phyloP scores from a whole-genome alignment of 2,888 invertebrate genomes.

The Hypsopygia costalis region DNA sequence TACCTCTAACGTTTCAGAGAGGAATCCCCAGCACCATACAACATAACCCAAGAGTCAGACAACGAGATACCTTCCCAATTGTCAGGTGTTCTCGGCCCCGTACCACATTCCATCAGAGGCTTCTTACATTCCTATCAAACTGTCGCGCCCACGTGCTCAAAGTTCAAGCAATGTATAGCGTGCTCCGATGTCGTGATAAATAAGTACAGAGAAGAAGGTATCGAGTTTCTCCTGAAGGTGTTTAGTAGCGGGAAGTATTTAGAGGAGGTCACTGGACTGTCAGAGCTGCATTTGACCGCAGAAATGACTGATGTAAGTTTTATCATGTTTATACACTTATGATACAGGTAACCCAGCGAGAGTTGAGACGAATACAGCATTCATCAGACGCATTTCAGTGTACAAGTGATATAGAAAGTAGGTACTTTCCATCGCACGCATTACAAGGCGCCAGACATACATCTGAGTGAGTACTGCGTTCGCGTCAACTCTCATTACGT shows the following conservation, averaged over 20 bases:
- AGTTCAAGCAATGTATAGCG: constrained; percentile 95
- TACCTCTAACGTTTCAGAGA: too few relatives aligned
- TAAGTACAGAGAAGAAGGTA: constrained; percentile 72
- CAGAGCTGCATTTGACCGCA: constrained; percentile 80
- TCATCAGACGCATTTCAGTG: too few relatives aligned
- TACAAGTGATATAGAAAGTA: too few relatives aligned
- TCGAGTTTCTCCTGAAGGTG: constrained; percentile 88
- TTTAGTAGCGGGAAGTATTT: constrained; percentile 90
- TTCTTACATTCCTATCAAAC: constrained; percentile 91
- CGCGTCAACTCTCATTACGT: too few relatives aligned
- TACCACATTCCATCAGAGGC: constrained; percentile 97
- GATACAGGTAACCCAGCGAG: too few relatives aligned
- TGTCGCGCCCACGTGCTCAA: constrained; percentile 90
- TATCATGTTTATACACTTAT: constrained; percentile 3
- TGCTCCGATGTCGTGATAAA: constrained; percentile 84
- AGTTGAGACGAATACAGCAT: too few relatives aligned
- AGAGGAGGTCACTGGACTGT: constrained; percentile 92
- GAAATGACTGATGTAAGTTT: constrained; percentile 80
- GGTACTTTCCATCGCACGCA: too few relatives aligned
- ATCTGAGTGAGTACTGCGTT: too few relatives aligned
- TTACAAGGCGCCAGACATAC: too few relatives aligned
- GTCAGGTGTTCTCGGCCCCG: constrained; percentile 87
- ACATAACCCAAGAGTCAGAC: constrained; percentile 50
- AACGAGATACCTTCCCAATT: constrained; percentile 42
- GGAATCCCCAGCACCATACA: constrained; percentile 84